A percentile compares a stretch with the other conserved stretches of the same genome.
phyloP scores from a whole-genome alignment of 2,888 invertebrate species.

The Girardia tigrina region DNA sequence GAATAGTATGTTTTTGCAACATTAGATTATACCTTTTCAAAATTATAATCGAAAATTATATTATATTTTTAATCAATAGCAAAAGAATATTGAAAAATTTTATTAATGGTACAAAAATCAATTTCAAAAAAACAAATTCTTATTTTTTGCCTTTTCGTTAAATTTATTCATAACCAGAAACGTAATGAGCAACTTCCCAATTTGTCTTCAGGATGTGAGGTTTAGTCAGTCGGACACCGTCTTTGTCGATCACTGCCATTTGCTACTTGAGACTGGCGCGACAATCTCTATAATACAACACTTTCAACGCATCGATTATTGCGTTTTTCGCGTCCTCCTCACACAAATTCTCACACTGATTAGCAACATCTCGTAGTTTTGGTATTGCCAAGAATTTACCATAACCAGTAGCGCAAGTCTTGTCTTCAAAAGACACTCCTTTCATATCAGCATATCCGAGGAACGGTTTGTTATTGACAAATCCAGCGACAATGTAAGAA shows the following conservation, averaged over 20 bases:
- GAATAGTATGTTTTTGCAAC: no score
- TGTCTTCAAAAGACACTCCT: slow-evolving; percentile 66
- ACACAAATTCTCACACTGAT: slow-evolving; percentile 53
- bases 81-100: no score
- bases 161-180: slow-evolving; percentile 38
- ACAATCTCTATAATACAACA: slow-evolving; percentile 78
- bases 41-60: no score
- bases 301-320: slow-evolving; percentile 68
- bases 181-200: slow-evolving; percentile 62
- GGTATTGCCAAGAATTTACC: slow-evolving; percentile 81
- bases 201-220: slow-evolving; percentile 62
- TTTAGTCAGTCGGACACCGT: slow-evolving; percentile 61
- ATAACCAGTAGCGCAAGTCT: slow-evolving; percentile 78
- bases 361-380: slow-evolving; percentile 62
- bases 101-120: no score
- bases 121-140: no score
- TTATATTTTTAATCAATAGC: no score
- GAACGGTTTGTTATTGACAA: slow-evolving; percentile 55
- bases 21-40: no score
- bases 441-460: slow-evolving; percentile 36
- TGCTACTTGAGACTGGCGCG: slow-evolving; percentile 48
- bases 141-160: no score
- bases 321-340: slow-evolving; percentile 57
- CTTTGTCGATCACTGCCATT: slow-evolving; percentile 56
- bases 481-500: slow-evolving; percentile 78